Conservation (phyloP, 2,888 invertebrate genomes). For the Epirrita christyi region DNA sequence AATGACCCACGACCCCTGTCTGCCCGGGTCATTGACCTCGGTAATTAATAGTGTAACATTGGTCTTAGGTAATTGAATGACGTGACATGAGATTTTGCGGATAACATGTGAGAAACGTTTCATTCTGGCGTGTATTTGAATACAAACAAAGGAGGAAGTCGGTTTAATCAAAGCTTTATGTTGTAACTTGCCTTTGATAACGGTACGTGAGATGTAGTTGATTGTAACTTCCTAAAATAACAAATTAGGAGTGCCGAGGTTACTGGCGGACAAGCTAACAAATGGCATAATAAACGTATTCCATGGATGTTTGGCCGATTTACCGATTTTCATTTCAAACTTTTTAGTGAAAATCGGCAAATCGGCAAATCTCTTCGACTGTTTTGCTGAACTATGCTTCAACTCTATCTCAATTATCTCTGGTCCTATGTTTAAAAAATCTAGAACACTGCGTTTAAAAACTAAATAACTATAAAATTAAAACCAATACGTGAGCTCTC, state of each 20-base stretch:
- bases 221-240: conserved; percentile 16
- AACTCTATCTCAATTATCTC: no score
- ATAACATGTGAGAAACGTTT: conserved; percentile 32
- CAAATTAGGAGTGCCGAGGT: background rate
- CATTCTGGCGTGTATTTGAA: conserved; percentile 27
- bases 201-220: conserved; percentile 5
- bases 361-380: no score
- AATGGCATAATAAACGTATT: no score
- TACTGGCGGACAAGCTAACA: background rate
- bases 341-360: no score
- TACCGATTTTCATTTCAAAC: no score
- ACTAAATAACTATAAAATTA: no score
- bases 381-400: no score
- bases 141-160: conserved; percentile 30
- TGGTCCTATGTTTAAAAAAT: no score
- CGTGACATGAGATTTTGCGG: conserved; percentile 32
- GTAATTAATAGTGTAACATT: conserved; percentile 42
- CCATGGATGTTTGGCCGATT: no score
- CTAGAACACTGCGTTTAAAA: no score
- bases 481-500: no score
- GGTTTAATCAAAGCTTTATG: conserved; percentile 15
- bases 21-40: conserved; percentile 47
- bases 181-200: conserved; percentile 16
- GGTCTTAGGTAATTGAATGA: conserved; percentile 33
- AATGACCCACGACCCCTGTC: conserved; percentile 54